Percentiles rank a stretch among this genome's conserved stretches.
These are phyloP conservation scores for Physocephala rufipes DNA, from an alignment of 2,888 invertebrate species.

Conservation along the genomic window DNA sequence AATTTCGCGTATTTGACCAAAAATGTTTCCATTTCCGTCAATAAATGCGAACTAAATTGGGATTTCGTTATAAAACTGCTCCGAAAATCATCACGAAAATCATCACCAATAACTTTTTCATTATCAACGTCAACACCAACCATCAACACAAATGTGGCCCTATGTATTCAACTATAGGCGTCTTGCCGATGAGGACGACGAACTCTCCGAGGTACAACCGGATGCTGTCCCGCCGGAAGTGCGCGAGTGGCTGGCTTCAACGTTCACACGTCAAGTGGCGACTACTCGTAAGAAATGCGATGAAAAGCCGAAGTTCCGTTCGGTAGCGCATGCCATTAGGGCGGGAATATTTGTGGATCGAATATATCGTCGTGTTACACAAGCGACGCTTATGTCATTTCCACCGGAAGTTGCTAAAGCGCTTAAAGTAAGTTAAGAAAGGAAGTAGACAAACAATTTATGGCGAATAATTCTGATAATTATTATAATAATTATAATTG, in stretches of 20 bases:
- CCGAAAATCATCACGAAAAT: slow-evolving; percentile 23
- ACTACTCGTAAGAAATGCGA: slow-evolving; percentile 79
- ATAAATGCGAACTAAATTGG: slow-evolving; percentile 18
- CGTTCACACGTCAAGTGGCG: slow-evolving; percentile 90
- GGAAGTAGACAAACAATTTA: not conserved
- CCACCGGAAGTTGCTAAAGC: slow-evolving; percentile 86
- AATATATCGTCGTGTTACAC: slow-evolving; percentile 85
- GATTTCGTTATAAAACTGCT: slow-evolving; percentile 15
- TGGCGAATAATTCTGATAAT: no score
- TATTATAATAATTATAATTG: no score
- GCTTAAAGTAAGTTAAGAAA: slow-evolving; percentile 76
- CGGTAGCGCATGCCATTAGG: slow-evolving; percentile 94
- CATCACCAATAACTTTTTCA: not conserved
- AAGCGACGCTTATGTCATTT: slow-evolving; percentile 84
- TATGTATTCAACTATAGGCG: slow-evolving; percentile 69
- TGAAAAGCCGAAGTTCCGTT: slow-evolving; percentile 89
- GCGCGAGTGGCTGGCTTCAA: slow-evolving; percentile 95
- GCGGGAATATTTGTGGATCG: slow-evolving; percentile 97
- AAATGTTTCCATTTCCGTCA: slow-evolving; percentile 30
- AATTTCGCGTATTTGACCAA: slow-evolving; percentile 24
- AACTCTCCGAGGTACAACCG: slow-evolving; percentile 94
- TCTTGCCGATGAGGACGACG: slow-evolving; percentile 91
- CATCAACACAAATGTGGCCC: slow-evolving; percentile 27
- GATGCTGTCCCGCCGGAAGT: slow-evolving; percentile 97
- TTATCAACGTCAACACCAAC: not conserved